Percentiles rank a stretch among this genome's conserved stretches.
Evolutionary conservation across 1,140 invertebrate genomes (phyloP).

Genomic region (Hylaeus volcanicus): DNA sequence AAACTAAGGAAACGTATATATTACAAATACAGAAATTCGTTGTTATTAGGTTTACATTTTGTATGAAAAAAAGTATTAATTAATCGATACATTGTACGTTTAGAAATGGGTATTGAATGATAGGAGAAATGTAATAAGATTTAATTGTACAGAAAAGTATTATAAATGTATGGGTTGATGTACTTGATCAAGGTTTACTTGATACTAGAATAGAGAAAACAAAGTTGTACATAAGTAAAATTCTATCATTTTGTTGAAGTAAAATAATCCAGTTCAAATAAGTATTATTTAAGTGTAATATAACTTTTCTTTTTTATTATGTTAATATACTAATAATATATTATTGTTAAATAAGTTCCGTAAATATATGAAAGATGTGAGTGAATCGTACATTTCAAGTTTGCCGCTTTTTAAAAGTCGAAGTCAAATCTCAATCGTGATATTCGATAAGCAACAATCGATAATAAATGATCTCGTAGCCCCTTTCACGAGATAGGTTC

Average conservation of each 20-base stretch:
- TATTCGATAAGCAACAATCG: constrained; percentile 44
- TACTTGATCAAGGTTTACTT: background rate
- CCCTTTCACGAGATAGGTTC: constrained; percentile 33
- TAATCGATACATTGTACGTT: background rate
- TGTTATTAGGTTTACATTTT: background rate
- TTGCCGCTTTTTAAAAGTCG: constrained; percentile 15
- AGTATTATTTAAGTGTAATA: no score
- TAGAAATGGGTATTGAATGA: no score
- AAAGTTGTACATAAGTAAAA: background rate
- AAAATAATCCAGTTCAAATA: no score
- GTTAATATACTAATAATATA: no score
- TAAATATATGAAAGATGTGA: background rate
- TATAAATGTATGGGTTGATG: no score
- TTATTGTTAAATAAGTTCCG: no score
- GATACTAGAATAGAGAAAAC: background rate
- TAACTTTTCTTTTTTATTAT: no score
- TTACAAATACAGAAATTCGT: background rate
- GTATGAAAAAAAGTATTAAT: background rate
- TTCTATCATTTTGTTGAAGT: background rate
- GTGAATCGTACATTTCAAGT: constrained; percentile 3
- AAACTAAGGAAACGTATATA: background rate
- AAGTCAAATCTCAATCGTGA: constrained; percentile 11
- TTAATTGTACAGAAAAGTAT: no score
- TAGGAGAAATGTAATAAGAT: no score
- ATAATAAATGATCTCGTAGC: constrained; percentile 36